Conservation (phyloP, 2,888 invertebrate genomes). For the Morinoia aosen region DNA sequence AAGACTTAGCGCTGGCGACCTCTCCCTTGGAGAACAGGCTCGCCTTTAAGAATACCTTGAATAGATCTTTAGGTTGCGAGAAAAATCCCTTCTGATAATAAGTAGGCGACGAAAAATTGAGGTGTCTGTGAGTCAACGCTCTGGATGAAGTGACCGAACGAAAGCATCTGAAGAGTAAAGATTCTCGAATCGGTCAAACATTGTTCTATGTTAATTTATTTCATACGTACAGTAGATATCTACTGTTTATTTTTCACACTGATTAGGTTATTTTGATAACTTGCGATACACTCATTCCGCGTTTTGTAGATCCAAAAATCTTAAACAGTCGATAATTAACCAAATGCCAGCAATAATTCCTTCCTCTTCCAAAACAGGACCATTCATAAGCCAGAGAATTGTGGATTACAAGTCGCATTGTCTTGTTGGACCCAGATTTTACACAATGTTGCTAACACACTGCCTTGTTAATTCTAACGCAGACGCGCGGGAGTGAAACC, state of each 20-base stretch:
- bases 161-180: background rate
- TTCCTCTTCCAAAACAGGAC: background rate
- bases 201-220: background rate
- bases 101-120: background rate
- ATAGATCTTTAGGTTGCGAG: background rate
- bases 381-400: background rate
- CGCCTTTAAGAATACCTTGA: constrained; percentile 10
- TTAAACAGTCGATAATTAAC: background rate
- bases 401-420: too few relatives aligned
- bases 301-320: background rate
- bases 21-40: background rate
- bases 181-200: background rate
- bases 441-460: too few relatives aligned
- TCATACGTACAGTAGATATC: too few relatives aligned
- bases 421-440: too few relatives aligned
- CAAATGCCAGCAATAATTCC: background rate
- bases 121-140: background rate
- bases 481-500: too few relatives aligned
- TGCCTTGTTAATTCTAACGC: too few relatives aligned
- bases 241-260: too few relatives aligned
- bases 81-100: background rate
- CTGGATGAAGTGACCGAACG: background rate
- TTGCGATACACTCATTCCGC: too few relatives aligned
- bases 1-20: background rate
- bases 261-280: background rate